These are phyloP conservation scores for Hippocampus mohnikei DNA, from an alignment of 2,113 vertebrate species.

Conservation along the genomic window DNA sequence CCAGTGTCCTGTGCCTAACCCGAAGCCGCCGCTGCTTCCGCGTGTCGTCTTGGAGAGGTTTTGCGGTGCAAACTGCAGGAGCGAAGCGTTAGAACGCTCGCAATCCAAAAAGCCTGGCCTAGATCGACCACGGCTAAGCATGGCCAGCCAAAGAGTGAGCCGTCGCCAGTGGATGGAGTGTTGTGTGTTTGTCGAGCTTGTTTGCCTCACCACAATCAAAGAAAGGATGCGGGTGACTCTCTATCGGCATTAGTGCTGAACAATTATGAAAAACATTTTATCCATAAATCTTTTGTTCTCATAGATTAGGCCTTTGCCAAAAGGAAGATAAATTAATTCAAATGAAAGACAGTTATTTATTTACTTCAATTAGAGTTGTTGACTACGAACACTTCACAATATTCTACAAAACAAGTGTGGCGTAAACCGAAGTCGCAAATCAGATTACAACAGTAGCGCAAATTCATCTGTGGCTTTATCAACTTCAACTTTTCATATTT, in stretches of 20 bases:
- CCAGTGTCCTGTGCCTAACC: constrained; percentile 51
- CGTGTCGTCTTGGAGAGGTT: constrained; percentile 41
- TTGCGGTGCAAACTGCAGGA: constrained; percentile 56
- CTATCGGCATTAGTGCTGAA: not conserved
- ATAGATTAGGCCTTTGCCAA: too few relatives aligned
- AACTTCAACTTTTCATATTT: too few relatives aligned
- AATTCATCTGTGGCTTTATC: too few relatives aligned
- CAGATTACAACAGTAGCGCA: too few relatives aligned
- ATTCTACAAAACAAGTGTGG: too few relatives aligned
- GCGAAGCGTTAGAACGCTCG: constrained; percentile 45
- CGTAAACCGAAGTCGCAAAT: too few relatives aligned
- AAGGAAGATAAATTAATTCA: too few relatives aligned
- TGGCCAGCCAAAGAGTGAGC: constrained; percentile 45
- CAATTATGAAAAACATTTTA: too few relatives aligned
- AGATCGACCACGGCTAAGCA: constrained; percentile 36
- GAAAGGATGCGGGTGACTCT: not conserved
- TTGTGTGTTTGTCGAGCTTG: constrained; percentile 8
- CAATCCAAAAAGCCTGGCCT: constrained; percentile 59
- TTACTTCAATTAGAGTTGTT: too few relatives aligned
- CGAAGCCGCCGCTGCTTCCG: constrained; percentile 56
- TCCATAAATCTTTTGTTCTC: too few relatives aligned
- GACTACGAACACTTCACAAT: too few relatives aligned
- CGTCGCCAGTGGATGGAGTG: not conserved
- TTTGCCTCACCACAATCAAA: constrained; percentile 6
- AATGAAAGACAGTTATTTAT: too few relatives aligned